A percentile compares a stretch with the other conserved stretches of the same genome.
phyloP scores from a whole-genome alignment of 2,888 invertebrate genomes.

The Malacosoma neustria region DNA sequence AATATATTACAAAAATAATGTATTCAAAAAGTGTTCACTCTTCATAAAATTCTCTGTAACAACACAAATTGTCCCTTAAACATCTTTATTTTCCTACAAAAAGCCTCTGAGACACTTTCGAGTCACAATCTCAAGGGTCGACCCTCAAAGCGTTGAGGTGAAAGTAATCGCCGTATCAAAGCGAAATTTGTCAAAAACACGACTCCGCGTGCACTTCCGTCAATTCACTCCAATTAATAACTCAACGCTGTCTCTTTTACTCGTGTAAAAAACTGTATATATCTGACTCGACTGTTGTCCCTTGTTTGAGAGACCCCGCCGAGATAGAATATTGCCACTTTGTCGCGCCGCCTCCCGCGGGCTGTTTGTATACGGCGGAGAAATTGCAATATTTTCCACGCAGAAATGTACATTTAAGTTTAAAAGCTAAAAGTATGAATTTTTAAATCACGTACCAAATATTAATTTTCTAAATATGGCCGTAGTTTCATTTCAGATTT shows the following conservation, averaged over 20 bases:
- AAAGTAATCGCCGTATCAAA: conserved; percentile 73
- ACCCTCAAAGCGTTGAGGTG: conserved; percentile 61
- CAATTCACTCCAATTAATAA: conserved; percentile 74
- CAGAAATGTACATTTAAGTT: conserved; percentile 47
- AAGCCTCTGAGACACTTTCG: conserved; percentile 31
- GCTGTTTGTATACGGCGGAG: conserved; percentile 52
- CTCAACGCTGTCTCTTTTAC: conserved; percentile 34
- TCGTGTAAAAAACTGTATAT: conserved; percentile 17
- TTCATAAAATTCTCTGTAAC: conserved; percentile 3
- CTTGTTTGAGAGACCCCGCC: conserved; percentile 70
- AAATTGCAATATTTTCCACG: conserved; percentile 64
- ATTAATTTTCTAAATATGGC: not conserved
- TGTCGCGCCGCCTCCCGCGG: conserved; percentile 64
- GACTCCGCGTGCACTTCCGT: conserved; percentile 63
- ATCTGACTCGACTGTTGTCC: conserved; percentile 42
- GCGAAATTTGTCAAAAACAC: conserved; percentile 74
- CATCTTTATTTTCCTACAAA: conserved; percentile 24
- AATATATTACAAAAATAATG: conserved; percentile 10
- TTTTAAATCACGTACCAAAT: not conserved
- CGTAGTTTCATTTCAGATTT: too few species aligned
- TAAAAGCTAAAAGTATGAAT: conserved; percentile 18
- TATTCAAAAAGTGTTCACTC: not conserved
- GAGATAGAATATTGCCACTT: conserved; percentile 74
- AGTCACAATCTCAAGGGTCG: conserved; percentile 35
- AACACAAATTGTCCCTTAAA: conserved; percentile 11